Base-by-base conservation (phyloP, 2,888 invertebrate species). In the Nymphalis urticae region DNA sequence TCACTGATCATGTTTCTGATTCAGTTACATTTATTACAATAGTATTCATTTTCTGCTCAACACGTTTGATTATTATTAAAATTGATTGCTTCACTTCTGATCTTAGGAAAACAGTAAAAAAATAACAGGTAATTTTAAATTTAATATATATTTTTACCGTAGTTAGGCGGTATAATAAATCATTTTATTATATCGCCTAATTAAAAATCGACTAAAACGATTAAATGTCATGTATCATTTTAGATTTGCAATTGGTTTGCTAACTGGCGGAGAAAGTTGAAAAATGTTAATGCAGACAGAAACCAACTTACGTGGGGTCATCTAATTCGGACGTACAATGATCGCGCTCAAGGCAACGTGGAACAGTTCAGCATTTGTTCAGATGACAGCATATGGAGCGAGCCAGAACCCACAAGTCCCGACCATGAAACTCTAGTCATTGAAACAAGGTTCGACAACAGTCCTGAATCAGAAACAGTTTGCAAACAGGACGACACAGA, bases 231-330 rank as follows among this genome's bases (percentile, higher is more conserved):
- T 17, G 17, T 32, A 56, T 32, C n/a, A 48, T 87, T 86, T 62
- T 87, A 95, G 95, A 95, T 95, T 68, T 95, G 95, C 79, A 96
- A 96, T 85, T 96, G 96, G 96, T 96, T 96, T 82, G 96, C 96
- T n/a, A 96, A 96, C 80, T 96, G 96, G 96, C 92, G 96, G 70
- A 88, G 96, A 77, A 96, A 96, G 83, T 86, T 96, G 68, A 96
- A 96, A 86, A 96, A 96, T 81, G 95, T 95, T 0, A 95, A 95
- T 73, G 93, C 93, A 54, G 95, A 96, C 78, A 93, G 94, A 62
- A 94, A 94, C 71, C 94, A 94, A 77, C 94, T 94, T 77, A 95
- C 96, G 0, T 96, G 96, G 96, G 95, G 95, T 2, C 95, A 95
- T 81, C 90, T 96, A 7, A 96, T 95, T 69, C 94, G 95, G 76